Evolutionary conservation across 2,113 vertebrate genomes (phyloP), one percentile per base, ranked within the genome.

Genomic region (Apus apus): DNA sequence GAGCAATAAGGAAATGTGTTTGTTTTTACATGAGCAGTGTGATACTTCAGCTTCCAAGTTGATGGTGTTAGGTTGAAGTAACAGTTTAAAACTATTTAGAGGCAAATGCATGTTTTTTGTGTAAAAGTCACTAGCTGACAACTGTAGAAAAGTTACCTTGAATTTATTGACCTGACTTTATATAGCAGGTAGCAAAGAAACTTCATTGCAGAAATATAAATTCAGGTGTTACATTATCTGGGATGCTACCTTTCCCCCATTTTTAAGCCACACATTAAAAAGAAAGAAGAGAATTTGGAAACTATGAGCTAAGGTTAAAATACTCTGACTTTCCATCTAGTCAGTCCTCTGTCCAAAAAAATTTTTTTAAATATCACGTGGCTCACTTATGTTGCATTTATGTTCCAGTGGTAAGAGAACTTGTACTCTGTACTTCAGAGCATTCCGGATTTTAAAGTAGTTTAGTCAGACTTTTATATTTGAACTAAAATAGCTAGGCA

Each of bases 401-500:
- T 14, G 32, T 87, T 90, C 57, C 56, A 64, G 40, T 53, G 65
- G 34, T n/a, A 66, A 57, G 65, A 92, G 43, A 53, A 57, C 77
- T 88, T 88, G 60, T 80, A 91, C 53, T 65, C 40, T 43, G 40
- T 43, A 89, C 73, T 88, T 94, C n/a, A 53, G 45, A 88, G 15
- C 43, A 73, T 85, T 89, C 62, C 67, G 57, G 27, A 54, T 81
- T 94, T 92, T 88, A n/a, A 85, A 94, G 85, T 58, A 86, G 68
- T 77, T 94, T 79, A 86, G 48, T 73, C 68, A 92, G 90, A 90
- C 72, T 93, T 89, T 74, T 53, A 22, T 90, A 71, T 84, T 77
- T 93, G 43, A 93, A 36, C 72, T 92, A 74, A 88, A 95, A 95
- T 85, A 88, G 91, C 68, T 61, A 92, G 74, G 60, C 87, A 64